phyloP scores from a whole-genome alignment of 2,797 vertebrate genomes.

The Alfaro cultratus region DNA sequence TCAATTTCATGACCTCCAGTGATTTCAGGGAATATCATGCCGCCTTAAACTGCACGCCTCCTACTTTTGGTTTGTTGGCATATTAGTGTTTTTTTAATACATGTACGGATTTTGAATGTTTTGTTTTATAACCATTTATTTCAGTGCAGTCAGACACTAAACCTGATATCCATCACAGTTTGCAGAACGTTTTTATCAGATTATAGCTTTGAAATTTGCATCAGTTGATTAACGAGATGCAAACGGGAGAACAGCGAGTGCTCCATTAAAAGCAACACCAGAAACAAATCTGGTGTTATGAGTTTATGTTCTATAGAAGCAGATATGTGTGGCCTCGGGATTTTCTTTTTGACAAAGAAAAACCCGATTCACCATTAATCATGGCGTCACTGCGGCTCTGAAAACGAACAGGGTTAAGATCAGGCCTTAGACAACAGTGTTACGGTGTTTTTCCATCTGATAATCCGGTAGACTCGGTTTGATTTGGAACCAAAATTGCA shows the following conservation, averaged over 20 bases:
- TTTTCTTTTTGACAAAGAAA: not conserved
- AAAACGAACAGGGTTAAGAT: not conserved
- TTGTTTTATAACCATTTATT: conserved; percentile 38
- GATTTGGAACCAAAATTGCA: too few relatives aligned
- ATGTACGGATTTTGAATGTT: conserved; percentile 29
- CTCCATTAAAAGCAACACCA: conserved; percentile 14
- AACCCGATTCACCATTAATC: not conserved
- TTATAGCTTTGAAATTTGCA: conserved; percentile 44
- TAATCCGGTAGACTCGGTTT: too few relatives aligned
- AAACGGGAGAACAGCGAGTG: conserved; percentile 8
- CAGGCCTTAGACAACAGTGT: too few relatives aligned
- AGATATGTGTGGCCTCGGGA: conserved; percentile 15
- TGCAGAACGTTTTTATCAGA: conserved; percentile 55
- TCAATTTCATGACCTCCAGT: conserved; percentile 81
- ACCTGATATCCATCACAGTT: conserved; percentile 20
- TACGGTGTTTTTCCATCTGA: too few relatives aligned
- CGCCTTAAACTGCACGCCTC: conserved; percentile 45
- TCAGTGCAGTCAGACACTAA: not conserved
- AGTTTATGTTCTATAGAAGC: conserved; percentile 11
- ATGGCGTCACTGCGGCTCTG: not conserved
- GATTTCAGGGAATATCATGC: conserved; percentile 71
- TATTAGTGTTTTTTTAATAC: conserved; percentile 31
- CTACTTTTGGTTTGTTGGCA: conserved; percentile 13
- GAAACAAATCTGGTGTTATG: not conserved
- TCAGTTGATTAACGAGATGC: conserved; percentile 26